Base-by-base conservation (phyloP, 2,113 vertebrate genomes). In the Aphelocoma coerulescens region DNA sequence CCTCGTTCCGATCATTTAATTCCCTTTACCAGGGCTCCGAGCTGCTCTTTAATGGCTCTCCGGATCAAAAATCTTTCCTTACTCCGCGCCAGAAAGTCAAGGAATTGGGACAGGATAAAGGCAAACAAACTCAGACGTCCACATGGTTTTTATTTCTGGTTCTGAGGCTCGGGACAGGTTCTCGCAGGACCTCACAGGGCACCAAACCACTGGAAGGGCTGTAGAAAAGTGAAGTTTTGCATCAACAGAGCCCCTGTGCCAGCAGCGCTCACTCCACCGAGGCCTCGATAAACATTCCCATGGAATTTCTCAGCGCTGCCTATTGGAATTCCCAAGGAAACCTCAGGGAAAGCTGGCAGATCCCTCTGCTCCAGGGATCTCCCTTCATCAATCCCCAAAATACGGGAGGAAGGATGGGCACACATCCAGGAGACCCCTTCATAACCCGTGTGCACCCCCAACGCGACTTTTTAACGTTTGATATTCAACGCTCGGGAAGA, bases 41-140 rank as follows among this genome's bases (percentile, higher is more conserved):
- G 23, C 48, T 59, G 67, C 33, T 83, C 30, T 77, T 68, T 20
- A 27, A 22, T 11, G n/a, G 18, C 15, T 81, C 52, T 8, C 43
- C 49, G 14, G 57, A 28, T 35, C 41, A 7, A 28, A 37, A 39
- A 74, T 57, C 33, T 28, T 71, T 22, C 39, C 44, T 91, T 18
- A 3, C 13, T 63, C 48, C 44, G 1, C 1, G 0, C 17, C 16
- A 13, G 2, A 2, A 59, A 71, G 12, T 6, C 7, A 32, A 77
- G 85, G 49, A 16, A 41, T 2, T 11, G 35, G n/a, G 81, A 16
- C 11, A 27, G 48, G 59, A 80, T 5, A 30, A 54, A 89, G 30
- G 7, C 32, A 13, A 13, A 13, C 30, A 5, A 55, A 55, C 18
- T 32, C 30, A 8, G 54, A 55, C 11, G 32, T 32, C 54, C 54